phyloP scores from a whole-genome alignment of 2,113 vertebrate genomes.

The Neolamprologus caudopunctatus region DNA sequence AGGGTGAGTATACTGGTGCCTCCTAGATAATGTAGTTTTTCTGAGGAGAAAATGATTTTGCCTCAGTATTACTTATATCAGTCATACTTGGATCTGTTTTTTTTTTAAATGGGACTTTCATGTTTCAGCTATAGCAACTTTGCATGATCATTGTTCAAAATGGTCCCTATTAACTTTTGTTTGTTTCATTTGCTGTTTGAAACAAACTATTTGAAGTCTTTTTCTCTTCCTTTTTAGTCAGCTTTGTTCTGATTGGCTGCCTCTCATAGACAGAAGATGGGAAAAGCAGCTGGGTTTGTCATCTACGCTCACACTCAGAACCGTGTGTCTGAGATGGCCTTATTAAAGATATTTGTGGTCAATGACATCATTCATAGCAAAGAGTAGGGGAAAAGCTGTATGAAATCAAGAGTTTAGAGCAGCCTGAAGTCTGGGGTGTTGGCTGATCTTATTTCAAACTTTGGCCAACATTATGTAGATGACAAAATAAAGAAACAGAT shows the following conservation, averaged over 20 bases:
- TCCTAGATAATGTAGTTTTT: not conserved
- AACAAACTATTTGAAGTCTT: not conserved
- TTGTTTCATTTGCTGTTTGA: not conserved
- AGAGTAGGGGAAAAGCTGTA: not conserved
- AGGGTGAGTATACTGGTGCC: slow-evolving; percentile 71
- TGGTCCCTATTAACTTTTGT: not conserved
- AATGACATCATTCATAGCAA: not conserved
- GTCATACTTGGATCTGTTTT: not conserved
- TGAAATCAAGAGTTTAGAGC: not conserved
- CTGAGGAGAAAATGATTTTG: not conserved
- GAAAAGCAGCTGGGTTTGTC: not conserved
- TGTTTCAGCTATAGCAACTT: not conserved
- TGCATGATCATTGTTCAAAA: not conserved
- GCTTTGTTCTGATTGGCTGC: not conserved
- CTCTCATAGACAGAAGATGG: not conserved
- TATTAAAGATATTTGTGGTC: not conserved
- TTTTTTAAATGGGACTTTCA: not conserved
- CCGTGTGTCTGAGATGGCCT: not conserved
- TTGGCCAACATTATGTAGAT: not conserved
- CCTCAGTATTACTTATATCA: not conserved
- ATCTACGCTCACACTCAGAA: not conserved
- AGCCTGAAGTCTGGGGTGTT: not conserved
- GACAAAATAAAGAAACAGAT: not conserved
- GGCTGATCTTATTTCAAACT: not conserved
- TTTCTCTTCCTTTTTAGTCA: not conserved